Conservation (phyloP, 2,113 vertebrate species). For the Pelusios castaneus region DNA sequence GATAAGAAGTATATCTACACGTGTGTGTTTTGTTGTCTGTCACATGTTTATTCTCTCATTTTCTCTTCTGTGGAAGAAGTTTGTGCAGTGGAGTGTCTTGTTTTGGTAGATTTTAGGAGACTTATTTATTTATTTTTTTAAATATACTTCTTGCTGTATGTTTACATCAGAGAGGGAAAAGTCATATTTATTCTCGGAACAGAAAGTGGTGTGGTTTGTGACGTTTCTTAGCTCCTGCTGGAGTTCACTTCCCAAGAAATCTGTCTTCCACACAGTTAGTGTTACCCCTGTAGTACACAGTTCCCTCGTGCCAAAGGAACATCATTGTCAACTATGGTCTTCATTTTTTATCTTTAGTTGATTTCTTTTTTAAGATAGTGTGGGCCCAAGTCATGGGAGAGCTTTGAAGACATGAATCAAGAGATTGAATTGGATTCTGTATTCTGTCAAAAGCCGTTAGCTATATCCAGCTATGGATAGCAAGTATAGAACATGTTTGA, state of each 20-base stretch:
- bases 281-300: neutral
- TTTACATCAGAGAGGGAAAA: neutral
- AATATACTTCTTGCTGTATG: neutral
- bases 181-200: neutral
- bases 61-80: neutral
- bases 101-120: neutral
- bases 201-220: neutral
- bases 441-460: neutral
- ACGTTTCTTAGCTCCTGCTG: neutral
- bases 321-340: neutral
- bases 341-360: neutral
- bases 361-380: neutral
- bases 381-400: neutral
- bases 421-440: neutral
- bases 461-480: neutral
- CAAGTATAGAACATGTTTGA: neutral
- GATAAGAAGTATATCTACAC: neutral
- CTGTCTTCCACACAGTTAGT: neutral
- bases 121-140: neutral
- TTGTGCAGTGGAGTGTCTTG: neutral
- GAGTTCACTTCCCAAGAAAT: neutral
- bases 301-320: neutral
- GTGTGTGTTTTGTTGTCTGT: neutral
- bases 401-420: neutral
- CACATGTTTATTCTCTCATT: neutral